These are phyloP conservation scores for Knipowitschia caucasica DNA, from an alignment of 2,797 vertebrate species.

Conservation along the genomic window DNA sequence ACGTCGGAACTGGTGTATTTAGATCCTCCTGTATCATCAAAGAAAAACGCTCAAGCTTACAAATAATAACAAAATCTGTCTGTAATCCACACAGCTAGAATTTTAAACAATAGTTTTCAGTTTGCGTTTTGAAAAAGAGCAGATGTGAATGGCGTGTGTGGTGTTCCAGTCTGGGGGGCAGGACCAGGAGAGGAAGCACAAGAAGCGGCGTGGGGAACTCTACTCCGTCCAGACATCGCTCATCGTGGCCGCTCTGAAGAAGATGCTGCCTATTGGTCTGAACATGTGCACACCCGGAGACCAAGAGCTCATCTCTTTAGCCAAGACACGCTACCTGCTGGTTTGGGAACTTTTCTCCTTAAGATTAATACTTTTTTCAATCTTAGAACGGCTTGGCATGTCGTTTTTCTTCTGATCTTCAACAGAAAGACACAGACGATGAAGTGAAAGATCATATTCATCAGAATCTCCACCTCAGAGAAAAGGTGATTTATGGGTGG, in stretches of 20 bases:
- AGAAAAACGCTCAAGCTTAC: background rate
- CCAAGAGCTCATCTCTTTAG: constrained; percentile 94
- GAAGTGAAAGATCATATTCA: constrained; percentile 94
- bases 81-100: background rate
- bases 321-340: constrained; percentile 88
- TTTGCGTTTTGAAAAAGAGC: background rate
- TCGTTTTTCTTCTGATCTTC: constrained; percentile 25
- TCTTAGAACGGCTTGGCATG: background rate
- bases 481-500: constrained; percentile 90
- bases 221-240: constrained; percentile 98
- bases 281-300: constrained; percentile 99
- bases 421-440: constrained; percentile 94
- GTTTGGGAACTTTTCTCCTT: constrained; percentile 70
- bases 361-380: background rate
- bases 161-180: constrained; percentile 90
- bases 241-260: constrained; percentile 96
- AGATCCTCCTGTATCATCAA: no score
- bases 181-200: constrained; percentile 96
- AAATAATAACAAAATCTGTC: no score
- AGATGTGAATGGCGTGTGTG: constrained; percentile 26
- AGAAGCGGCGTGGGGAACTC: constrained; percentile 91
- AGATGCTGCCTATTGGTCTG: constrained; percentile 98
- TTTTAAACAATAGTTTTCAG: background rate
- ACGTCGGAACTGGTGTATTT: background rate
- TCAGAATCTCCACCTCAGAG: constrained; percentile 92